Base-by-base conservation (phyloP, 2,888 invertebrate species). In the Clanis bilineata region DNA sequence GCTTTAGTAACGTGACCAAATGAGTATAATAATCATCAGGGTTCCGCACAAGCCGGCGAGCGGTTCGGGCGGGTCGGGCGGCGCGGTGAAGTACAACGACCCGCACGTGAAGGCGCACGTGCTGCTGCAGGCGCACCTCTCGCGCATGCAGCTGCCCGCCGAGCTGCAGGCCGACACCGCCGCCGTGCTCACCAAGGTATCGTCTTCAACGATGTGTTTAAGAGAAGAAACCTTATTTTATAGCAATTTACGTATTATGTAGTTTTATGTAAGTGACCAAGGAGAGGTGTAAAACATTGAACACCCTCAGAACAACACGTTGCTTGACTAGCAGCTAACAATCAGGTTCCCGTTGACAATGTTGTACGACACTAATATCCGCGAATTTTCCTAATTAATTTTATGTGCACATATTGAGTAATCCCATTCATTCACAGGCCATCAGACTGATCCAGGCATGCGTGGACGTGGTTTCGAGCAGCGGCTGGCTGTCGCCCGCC, bases 401-500 rank as follows among this genome's bases (percentile, higher is more conserved):
- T n/a, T n/a, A n/a, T n/a, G n/a, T n/a, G n/a, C n/a, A n/a, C n/a
- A n/a, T n/a, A n/a, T n/a, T n/a, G n/a, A n/a, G 5, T 22, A 21
- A 22, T 18, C 2, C 0, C 10, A 22, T 23, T 2, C 12, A 0
- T 25, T 28, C 25, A 1, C 92, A 95, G 93, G 96, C 97, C 0
- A 96, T 97, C 63, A 93, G 97, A 0, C 86, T 97, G 57, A 97
- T 97, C 80, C 97, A 97, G 80, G 99, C 99, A 0, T 99, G 99
- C 85, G 99, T 99, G 32, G 98, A 98, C 86, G 97, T 98, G 54
- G 91, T 93, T 0, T 97, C 73, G 94, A 98, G 98, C 47, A 99
- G 98, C 75, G 99, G 99, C 36, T 99, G 99, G 99, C 93, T 99
- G 56, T 96, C 98, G 0, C 99, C 99, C 0, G 99, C 99, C 3